Percentiles rank a stretch among this genome's conserved stretches.
Evolutionary conservation across 2,113 vertebrate genomes (phyloP).

Genomic region (Bettongia penicillata): DNA sequence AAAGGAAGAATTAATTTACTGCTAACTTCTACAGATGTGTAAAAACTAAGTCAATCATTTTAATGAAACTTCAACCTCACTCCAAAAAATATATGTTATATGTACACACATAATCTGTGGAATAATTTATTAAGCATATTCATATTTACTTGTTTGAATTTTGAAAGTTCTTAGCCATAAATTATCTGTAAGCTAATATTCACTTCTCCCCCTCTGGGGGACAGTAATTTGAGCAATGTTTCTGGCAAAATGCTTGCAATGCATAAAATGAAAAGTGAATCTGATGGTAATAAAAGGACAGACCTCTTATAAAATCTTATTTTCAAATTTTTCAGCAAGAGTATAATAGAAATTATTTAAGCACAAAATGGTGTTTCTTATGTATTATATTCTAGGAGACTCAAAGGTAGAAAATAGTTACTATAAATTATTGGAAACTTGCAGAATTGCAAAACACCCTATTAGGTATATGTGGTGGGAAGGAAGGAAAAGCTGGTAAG

Average conservation of each 20-base stretch:
- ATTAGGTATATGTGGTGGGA: neutral
- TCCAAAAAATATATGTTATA: constrained; percentile 4
- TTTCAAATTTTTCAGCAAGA: neutral
- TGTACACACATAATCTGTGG: neutral
- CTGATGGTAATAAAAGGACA: accelerated
- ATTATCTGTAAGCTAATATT: neutral
- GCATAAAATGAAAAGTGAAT: accelerated
- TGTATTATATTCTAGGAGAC: neutral
- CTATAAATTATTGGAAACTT: neutral
- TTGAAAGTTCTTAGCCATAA: neutral
- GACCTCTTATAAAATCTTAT: neutral
- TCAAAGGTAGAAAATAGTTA: neutral
- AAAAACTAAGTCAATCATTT: neutral
- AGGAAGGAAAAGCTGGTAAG: neutral
- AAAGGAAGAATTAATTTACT: neutral
- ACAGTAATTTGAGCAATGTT: neutral
- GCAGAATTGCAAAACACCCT: neutral
- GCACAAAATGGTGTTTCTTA: neutral
- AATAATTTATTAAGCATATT: neutral
- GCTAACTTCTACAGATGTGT: neutral
- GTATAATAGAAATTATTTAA: neutral
- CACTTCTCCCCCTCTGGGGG: neutral
- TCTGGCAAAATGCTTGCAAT: neutral
- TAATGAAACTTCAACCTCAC: neutral
- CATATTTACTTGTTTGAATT: neutral